A percentile compares a stretch with the other conserved stretches of the same genome.
phyloP scores from a whole-genome alignment of 1,140 invertebrate genomes.

The Leptonema lineaticorne region DNA sequence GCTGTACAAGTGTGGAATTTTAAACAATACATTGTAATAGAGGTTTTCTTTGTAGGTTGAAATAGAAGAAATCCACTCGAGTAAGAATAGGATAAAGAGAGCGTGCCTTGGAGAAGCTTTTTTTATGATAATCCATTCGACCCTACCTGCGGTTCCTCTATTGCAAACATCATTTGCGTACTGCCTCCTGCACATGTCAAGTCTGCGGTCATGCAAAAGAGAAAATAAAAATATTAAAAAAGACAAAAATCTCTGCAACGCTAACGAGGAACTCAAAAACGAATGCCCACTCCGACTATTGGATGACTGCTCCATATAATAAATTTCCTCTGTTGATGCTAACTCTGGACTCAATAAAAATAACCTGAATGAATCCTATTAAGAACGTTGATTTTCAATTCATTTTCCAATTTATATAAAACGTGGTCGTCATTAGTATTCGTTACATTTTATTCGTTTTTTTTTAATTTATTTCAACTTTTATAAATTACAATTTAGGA shows the following conservation, averaged over 20 bases:
- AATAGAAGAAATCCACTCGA: slow-evolving; percentile 11
- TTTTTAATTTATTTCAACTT: too few species aligned
- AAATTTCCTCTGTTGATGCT: neutral
- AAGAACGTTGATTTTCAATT: neutral
- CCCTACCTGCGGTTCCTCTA: slow-evolving; percentile 94
- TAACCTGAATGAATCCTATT: neutral
- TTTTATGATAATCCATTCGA: neutral
- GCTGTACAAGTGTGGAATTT: slow-evolving; percentile 24
- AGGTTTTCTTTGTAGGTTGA: neutral
- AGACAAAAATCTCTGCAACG: neutral
- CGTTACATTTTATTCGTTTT: too few species aligned
- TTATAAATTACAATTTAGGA: too few species aligned
- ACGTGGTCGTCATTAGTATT: too few species aligned
- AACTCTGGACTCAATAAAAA: neutral
- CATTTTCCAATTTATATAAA: neutral
- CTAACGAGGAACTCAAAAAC: too few species aligned
- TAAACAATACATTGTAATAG: neutral
- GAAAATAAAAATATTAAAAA: slow-evolving; percentile 35
- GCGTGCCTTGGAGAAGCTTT: slow-evolving; percentile 19
- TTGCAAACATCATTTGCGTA: slow-evolving; percentile 93
- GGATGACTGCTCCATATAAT: neutral
- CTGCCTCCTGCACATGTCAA: slow-evolving; percentile 97
- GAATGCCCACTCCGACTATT: neutral
- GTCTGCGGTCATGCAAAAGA: slow-evolving; percentile 70
- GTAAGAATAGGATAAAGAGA: slow-evolving; percentile 14